Percentiles rank a stretch among this genome's conserved stretches.
phyloP scores from a whole-genome alignment of 2,888 invertebrate species.

The Pharmacophagus antenor region DNA sequence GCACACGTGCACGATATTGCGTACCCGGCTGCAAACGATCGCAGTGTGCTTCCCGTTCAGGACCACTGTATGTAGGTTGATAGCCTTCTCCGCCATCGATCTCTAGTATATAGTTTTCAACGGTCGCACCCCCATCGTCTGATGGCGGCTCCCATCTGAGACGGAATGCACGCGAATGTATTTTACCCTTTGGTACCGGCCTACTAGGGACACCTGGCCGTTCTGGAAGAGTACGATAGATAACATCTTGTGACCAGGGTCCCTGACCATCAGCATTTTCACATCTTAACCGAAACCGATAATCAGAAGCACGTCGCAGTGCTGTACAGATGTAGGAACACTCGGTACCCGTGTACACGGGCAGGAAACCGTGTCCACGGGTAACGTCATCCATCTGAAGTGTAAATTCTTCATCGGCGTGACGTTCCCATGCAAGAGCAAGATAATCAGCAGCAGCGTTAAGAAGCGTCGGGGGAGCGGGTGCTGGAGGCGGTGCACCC shows the following conservation, averaged over 20 bases:
- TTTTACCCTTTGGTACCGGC: constrained; percentile 89
- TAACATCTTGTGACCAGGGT: constrained; percentile 89
- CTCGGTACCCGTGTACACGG: constrained; percentile 89
- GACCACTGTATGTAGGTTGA: constrained; percentile 87
- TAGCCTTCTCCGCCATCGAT: constrained; percentile 87
- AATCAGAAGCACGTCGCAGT: constrained; percentile 87
- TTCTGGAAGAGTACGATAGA: constrained; percentile 89
- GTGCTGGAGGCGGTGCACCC: constrained; percentile 89
- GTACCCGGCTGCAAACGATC: constrained; percentile 91
- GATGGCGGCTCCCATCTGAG: constrained; percentile 91
- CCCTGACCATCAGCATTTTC: constrained; percentile 92
- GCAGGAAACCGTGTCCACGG: constrained; percentile 88
- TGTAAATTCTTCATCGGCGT: constrained; percentile 89
- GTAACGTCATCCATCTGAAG: constrained; percentile 89
- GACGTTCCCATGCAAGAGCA: constrained; percentile 87
- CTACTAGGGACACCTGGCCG: constrained; percentile 88
- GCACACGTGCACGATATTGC: constrained; percentile 88
- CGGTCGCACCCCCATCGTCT: constrained; percentile 87
- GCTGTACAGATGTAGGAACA: constrained; percentile 84
- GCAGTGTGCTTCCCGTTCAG: constrained; percentile 89
- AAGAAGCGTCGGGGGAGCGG: constrained; percentile 86
- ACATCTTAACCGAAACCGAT: constrained; percentile 90
- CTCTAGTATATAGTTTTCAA: constrained; percentile 85
- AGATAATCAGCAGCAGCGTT: constrained; percentile 83
- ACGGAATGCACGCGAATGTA: constrained; percentile 89